Percentiles rank a stretch among this genome's conserved stretches.
These are phyloP conservation scores for Frankliniella fusca DNA, from an alignment of 2,888 invertebrate species.

Conservation along the genomic window DNA sequence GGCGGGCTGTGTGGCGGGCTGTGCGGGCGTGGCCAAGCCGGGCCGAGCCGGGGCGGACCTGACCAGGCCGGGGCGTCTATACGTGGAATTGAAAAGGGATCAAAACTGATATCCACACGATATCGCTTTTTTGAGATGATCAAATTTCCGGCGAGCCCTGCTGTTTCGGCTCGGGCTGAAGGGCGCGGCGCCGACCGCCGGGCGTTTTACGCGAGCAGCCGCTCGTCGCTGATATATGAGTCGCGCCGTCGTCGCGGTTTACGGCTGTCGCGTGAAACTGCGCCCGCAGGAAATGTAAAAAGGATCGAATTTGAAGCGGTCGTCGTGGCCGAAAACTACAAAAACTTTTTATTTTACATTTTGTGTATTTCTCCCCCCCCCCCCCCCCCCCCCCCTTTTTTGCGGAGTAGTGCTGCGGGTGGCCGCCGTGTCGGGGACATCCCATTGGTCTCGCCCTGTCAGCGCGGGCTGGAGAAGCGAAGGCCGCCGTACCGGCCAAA, in stretches of 20 bases:
- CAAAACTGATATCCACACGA: too few species aligned
- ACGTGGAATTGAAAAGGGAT: too few species aligned
- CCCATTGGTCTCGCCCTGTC: slow-evolving; percentile 3
- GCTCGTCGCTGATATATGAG: neutral
- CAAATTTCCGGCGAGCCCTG: too few species aligned
- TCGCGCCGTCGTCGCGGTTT: too few species aligned
- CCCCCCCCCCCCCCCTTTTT: too few species aligned
- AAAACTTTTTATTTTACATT: too few species aligned
- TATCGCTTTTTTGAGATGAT: neutral
- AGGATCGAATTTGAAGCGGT: neutral
- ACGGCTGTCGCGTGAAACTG: neutral
- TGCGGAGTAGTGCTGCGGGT: neutral
- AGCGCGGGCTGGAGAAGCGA: slow-evolving; percentile 1
- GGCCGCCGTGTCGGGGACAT: neutral
- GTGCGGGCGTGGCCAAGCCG: neutral
- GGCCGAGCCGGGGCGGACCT: neutral
- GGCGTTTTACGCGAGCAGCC: neutral
- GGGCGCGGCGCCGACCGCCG: neutral
- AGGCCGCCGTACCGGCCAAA: neutral
- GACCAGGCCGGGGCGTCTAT: neutral
- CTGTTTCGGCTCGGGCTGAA: neutral
- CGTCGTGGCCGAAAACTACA: too few species aligned
- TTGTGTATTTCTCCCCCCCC: too few species aligned
- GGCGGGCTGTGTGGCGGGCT: neutral
- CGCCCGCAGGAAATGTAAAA: neutral